Base-by-base conservation (phyloP, 1,140 invertebrate genomes). In the Coenobita brevimanus region DNA sequence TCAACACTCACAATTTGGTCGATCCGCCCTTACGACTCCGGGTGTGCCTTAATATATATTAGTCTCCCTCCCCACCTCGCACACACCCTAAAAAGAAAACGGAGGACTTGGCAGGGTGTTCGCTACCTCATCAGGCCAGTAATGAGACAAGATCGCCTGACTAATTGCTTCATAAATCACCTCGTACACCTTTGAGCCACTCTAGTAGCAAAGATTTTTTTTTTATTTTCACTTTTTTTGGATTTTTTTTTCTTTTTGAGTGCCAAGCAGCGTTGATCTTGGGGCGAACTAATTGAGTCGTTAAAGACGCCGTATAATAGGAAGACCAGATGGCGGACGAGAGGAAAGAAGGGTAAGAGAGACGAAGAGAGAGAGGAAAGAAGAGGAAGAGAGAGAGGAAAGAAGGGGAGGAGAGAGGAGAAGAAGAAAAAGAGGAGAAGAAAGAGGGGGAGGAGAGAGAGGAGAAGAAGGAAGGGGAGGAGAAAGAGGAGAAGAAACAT, bases 101-200 rank as follows among this genome's bases (percentile, higher is more conserved):
- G 41, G 8, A 46, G 64, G 64, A 38, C 43, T 76, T 84, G 82
- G 82, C 82, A 84, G 21, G 69, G 50, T 41, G 69, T 33, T 57
- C 71, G 69, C 69, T 84, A 84, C 46, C 82, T 76, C 82, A 83
- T 84, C 82, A 84, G 60, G 17, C 60, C 30, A 17, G 30, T 75
- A 84, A 84, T 76, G 69, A 76, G 82, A 76, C 69, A 75, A 76
- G 50, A 84, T 75, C 82, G 81, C 17, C 43, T 84, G 82, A 84
- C 82, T 84, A 84, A 84, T 84, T 84, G 50, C 69, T 60, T 50
- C 62, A 84, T 84, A 75, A 84, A 84, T 84, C 82, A 84, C 82
- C 54, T 30, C 10, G 54, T 54, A 84, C 82, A 84, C 82, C 82
- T 84, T 71, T 71, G 67, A 71, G 36, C n/a, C n/a, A 71, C 67